Percentiles rank a stretch among this genome's conserved stretches.
These are phyloP conservation scores for Tichodroma muraria DNA, from an alignment of 2,113 vertebrate genomes.

Conservation along the genomic window DNA sequence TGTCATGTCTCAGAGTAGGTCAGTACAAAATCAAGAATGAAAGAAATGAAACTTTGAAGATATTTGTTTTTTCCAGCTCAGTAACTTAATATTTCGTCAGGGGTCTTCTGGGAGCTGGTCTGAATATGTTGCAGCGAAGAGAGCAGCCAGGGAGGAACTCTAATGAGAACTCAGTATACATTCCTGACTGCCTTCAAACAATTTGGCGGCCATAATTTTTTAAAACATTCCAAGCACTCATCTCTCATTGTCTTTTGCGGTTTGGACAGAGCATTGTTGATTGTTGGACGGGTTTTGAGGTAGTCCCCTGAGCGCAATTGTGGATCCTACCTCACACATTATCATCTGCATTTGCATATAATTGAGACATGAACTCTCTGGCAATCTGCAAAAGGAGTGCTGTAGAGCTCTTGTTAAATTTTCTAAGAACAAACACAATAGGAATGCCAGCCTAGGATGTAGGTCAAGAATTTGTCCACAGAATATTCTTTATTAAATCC, in stretches of 20 bases:
- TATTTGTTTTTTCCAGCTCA: constrained; percentile 54
- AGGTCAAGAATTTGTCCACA: constrained; percentile 48
- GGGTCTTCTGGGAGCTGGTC: constrained; percentile 35
- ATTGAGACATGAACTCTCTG: constrained; percentile 57
- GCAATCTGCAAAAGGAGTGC: constrained; percentile 29
- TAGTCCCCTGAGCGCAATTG: constrained; percentile 52
- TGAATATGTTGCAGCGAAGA: constrained; percentile 30
- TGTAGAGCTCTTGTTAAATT: constrained; percentile 60
- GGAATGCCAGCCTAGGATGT: constrained; percentile 45
- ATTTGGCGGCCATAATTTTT: constrained; percentile 28
- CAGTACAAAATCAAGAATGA: constrained; percentile 57
- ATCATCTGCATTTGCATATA: constrained; percentile 55
- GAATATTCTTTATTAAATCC: constrained; percentile 39
- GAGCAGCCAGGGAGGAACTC: constrained; percentile 45
- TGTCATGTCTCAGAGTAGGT: constrained; percentile 53
- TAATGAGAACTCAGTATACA: constrained; percentile 44
- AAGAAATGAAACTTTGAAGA: constrained; percentile 57
- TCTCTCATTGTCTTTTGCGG: constrained; percentile 63
- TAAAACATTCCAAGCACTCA: constrained; percentile 46
- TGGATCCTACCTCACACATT: constrained; percentile 52
- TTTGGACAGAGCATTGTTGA: constrained; percentile 41
- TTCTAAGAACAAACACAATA: constrained; percentile 64
- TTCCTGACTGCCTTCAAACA: constrained; percentile 55
- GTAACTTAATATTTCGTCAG: constrained; percentile 55
- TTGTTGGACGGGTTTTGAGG: constrained; percentile 54